These are phyloP conservation scores for Ictalurus punctatus DNA, from an alignment of 2,113 vertebrate genomes.

Conservation along the genomic window DNA sequence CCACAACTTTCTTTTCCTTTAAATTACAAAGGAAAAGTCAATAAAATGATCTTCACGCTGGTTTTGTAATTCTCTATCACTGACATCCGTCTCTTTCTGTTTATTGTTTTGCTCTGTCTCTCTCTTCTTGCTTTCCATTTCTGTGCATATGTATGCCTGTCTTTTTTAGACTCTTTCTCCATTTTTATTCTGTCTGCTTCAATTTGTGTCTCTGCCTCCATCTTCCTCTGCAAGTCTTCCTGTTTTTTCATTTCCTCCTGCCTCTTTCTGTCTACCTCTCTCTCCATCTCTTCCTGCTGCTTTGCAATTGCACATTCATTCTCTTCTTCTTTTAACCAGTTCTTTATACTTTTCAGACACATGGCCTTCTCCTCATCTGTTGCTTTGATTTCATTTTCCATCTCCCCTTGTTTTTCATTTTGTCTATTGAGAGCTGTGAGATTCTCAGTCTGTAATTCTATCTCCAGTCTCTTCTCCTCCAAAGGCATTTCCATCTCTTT, in stretches of 20 bases:
- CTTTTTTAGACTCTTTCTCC: background rate
- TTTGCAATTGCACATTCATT: background rate
- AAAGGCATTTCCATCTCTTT: conserved; percentile 19
- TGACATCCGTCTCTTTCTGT: background rate
- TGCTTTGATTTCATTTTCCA: background rate
- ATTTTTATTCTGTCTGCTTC: background rate
- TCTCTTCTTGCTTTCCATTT: background rate
- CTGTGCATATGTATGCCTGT: background rate
- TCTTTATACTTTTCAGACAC: background rate
- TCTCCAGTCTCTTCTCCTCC: conserved; percentile 8
- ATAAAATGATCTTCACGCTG: background rate
- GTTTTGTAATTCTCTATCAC: background rate
- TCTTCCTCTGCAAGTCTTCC: background rate
- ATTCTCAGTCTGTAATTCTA: conserved; percentile 1
- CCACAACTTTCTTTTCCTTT: background rate
- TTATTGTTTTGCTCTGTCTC: background rate
- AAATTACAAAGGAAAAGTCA: background rate
- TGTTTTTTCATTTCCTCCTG: background rate
- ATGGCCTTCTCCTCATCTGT: background rate
- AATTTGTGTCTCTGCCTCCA: background rate
- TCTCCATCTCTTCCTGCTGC: background rate
- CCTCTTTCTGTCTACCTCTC: background rate
- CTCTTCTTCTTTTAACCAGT: background rate
- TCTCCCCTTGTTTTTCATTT: conserved; percentile 7
- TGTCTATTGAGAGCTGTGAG: background rate